phyloP scores from a whole-genome alignment of 2,797 vertebrate genomes.

The Mus spretus region DNA sequence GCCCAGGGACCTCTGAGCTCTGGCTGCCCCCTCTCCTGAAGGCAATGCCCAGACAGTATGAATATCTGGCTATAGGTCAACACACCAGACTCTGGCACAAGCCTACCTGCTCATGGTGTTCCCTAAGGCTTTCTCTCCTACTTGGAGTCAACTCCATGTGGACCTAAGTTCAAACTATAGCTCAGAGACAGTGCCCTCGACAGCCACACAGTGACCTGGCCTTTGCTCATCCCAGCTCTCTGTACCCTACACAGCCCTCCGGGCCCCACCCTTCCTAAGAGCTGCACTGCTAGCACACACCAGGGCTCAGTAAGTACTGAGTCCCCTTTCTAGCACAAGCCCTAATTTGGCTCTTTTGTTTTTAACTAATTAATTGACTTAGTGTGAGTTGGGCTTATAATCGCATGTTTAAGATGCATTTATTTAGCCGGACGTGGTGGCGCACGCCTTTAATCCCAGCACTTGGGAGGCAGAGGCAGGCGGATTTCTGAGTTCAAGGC shows the following conservation, averaged over 20 bases:
- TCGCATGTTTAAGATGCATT: not conserved
- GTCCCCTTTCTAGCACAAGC: not conserved
- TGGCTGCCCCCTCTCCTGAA: not conserved
- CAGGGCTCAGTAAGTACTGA: slow-evolving; percentile 9
- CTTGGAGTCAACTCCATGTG: not conserved
- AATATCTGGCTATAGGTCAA: not conserved
- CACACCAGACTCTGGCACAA: not conserved
- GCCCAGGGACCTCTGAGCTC: not conserved
- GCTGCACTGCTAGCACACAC: not conserved
- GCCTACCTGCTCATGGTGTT: not conserved
- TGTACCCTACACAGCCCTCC: not conserved
- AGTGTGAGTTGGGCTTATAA: not conserved
- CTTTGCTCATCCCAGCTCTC: not conserved
- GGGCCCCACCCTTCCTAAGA: not conserved
- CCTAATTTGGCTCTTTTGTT: not conserved
- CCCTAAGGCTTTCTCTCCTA: slow-evolving; percentile 14
- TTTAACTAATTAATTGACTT: not conserved
- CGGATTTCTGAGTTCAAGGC: too few relatives aligned
- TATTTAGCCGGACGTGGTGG: too few relatives aligned
- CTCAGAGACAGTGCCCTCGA: not conserved
- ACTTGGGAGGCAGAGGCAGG: too few relatives aligned
- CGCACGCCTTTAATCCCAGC: too few relatives aligned
- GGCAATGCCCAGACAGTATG: not conserved
- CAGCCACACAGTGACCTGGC: not conserved
- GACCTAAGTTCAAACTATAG: slow-evolving; percentile 37